Conservation (phyloP, 2,797 vertebrate genomes). For the Petrocephalus sullivani region DNA sequence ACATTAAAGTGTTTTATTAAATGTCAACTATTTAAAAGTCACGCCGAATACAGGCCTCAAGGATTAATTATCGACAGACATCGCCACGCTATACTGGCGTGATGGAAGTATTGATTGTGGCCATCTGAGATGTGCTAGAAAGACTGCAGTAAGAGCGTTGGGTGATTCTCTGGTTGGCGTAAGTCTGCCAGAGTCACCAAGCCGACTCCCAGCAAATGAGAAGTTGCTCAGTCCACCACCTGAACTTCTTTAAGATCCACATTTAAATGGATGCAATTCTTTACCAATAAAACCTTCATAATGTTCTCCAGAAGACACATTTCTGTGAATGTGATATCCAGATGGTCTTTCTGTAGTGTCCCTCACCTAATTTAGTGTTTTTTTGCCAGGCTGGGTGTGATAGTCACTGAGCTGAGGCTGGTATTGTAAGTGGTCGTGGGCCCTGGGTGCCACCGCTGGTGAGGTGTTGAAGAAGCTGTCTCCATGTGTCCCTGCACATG, state of each 20-base stretch:
- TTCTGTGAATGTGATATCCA: background rate
- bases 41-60: slow-evolving; percentile 33
- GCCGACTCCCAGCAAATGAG: background rate
- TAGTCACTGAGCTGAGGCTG: background rate
- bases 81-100: slow-evolving; percentile 33
- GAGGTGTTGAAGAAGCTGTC: background rate
- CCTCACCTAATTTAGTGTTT: background rate
- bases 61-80: slow-evolving; percentile 55
- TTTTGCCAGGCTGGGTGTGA: background rate
- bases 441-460: background rate
- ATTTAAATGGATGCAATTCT: background rate
- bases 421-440: background rate
- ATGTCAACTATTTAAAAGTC: slow-evolving; percentile 43
- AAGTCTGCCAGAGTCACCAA: background rate
- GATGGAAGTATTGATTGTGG: slow-evolving; percentile 33
- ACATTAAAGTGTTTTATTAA: slow-evolving; percentile 55
- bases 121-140: slow-evolving; percentile 17
- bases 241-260: background rate
- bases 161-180: background rate
- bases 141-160: background rate
- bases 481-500: background rate
- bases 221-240: background rate
- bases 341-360: background rate
- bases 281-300: background rate
- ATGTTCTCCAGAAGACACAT: background rate